Conservation (phyloP, 1,140 invertebrate genomes). For the Drosophila ironensis region DNA sequence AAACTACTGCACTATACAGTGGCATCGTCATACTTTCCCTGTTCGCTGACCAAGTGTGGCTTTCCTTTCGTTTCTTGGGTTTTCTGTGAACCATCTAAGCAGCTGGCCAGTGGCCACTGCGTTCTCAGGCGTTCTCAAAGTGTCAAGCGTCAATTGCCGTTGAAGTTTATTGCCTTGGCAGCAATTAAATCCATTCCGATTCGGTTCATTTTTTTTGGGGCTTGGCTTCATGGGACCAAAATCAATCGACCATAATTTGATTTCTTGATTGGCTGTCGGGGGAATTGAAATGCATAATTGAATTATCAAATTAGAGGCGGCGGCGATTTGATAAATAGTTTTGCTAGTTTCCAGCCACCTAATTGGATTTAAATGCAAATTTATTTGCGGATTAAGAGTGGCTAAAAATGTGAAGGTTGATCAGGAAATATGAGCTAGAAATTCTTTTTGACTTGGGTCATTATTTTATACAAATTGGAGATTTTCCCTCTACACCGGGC, state of each 20-base stretch:
- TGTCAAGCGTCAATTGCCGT: conserved; percentile 75
- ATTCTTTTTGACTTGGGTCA: background rate
- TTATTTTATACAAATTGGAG: conserved; percentile 24
- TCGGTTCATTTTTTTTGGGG: conserved; percentile 20
- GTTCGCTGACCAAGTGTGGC: conserved; percentile 3
- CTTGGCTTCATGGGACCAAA: conserved; percentile 34
- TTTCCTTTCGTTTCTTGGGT: conserved; percentile 2
- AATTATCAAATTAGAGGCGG: conserved; percentile 68
- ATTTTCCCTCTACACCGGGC: conserved; percentile 2
- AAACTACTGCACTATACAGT: conserved; percentile 12
- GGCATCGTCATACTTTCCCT: conserved; percentile 67
- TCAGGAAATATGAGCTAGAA: no score
- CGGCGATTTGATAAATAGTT: conserved; percentile 44
- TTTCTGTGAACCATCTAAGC: background rate
- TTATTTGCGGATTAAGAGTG: no score
- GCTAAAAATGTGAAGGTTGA: no score
- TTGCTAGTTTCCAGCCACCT: background rate
- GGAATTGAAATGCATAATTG: conserved; percentile 63
- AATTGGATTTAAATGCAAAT: background rate
- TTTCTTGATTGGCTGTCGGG: conserved; percentile 73
- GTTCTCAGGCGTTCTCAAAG: conserved; percentile 50
- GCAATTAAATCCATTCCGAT: conserved; percentile 71
- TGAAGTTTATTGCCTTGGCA: conserved; percentile 79
- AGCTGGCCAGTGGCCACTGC: conserved; percentile 6
- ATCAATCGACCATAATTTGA: conserved; percentile 60